phyloP scores from a whole-genome alignment of 2,888 invertebrate genomes.

The Epinotia demarniana region DNA sequence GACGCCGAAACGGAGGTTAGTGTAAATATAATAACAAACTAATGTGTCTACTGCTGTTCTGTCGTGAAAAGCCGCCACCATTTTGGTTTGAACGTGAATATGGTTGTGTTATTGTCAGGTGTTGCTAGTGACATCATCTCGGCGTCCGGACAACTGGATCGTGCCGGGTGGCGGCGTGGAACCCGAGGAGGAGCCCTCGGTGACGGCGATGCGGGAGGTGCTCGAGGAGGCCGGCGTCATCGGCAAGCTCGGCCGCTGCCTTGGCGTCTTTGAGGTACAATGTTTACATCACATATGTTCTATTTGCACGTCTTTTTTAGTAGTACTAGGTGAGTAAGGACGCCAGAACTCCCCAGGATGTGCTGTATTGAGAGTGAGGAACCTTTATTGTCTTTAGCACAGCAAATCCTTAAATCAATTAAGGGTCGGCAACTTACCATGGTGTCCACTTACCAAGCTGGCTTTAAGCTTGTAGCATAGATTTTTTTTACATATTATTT shows the following conservation, averaged over 20 bases:
- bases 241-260: conserved; percentile 94
- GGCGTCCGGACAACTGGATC: conserved; percentile 96
- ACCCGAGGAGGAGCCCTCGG: conserved; percentile 95
- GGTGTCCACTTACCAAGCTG: no score
- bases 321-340: no score
- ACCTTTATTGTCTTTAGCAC: no score
- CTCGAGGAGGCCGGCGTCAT: conserved; percentile 98
- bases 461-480: no score
- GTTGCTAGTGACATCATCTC: conserved; percentile 95
- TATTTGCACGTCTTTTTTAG: neutral
- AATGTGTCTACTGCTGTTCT: conserved; percentile 31
- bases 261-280: conserved; percentile 97
- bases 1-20: conserved; percentile 97
- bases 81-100: conserved; percentile 41
- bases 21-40: conserved; percentile 47
- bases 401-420: no score
- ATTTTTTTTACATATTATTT: no score
- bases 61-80: neutral
- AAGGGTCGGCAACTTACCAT: no score
- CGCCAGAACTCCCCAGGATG: no score
- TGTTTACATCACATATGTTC: conserved; percentile 30
- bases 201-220: conserved; percentile 96
- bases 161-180: conserved; percentile 99
- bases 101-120: conserved; percentile 84
- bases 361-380: no score